Conservation (phyloP, 1,140 invertebrate species). For the Aporrectodea caliginosa region DNA sequence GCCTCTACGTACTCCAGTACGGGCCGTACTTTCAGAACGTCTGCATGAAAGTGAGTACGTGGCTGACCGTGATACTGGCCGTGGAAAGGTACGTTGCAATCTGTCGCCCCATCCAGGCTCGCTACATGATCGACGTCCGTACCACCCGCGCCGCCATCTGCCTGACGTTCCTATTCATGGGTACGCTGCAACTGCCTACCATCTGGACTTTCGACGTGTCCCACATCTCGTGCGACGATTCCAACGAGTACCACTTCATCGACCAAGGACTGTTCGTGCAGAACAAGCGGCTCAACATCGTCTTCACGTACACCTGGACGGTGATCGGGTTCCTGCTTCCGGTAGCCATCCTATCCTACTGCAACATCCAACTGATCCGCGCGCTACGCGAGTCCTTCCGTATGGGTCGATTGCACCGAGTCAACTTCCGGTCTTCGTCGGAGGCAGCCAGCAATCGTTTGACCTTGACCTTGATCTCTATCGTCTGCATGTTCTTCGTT, state of each 20-base stretch:
- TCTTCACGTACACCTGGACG: constrained; percentile 47
- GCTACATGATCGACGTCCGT: constrained; percentile 11
- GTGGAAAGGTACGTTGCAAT: constrained; percentile 25
- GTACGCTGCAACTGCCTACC: constrained; percentile 46
- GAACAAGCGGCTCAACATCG: constrained; percentile 34
- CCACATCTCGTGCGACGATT: constrained; percentile 24
- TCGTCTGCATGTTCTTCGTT: constrained; percentile 22
- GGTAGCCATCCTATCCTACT: constrained; percentile 8
- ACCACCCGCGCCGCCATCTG: constrained; percentile 37
- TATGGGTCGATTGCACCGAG: background rate
- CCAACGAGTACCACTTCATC: constrained; percentile 6
- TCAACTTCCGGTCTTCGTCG: background rate
- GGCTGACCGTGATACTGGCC: constrained; percentile 30
- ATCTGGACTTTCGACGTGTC: constrained; percentile 44
- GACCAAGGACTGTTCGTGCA: constrained; percentile 12
- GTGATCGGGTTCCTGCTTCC: constrained; percentile 44
- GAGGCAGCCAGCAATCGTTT: constrained; percentile 3
- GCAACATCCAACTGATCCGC: background rate
- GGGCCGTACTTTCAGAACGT: constrained; percentile 25
- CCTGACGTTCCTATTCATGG: constrained; percentile 43
- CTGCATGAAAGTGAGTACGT: constrained; percentile 30
- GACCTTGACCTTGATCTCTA: constrained; percentile 22
- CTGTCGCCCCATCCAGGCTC: constrained; percentile 28
- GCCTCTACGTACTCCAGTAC: constrained; percentile 21
- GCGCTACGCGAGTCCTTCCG: background rate